These are phyloP conservation scores for Erythrolamprus reginae DNA, from an alignment of 2,113 vertebrate genomes.

Conservation along the genomic window DNA sequence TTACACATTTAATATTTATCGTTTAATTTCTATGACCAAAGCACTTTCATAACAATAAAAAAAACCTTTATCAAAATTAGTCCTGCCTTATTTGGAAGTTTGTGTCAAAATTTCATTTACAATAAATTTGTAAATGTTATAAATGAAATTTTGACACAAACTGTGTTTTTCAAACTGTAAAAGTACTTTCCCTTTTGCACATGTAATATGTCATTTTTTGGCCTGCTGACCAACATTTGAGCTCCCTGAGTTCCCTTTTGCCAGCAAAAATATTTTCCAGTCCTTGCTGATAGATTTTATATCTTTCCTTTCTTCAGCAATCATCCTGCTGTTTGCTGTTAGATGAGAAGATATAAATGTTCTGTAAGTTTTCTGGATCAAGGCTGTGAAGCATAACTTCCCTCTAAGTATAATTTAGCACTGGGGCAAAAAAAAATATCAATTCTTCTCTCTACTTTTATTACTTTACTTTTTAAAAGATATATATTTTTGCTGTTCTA, in stretches of 20 bases:
- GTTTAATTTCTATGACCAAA: slow-evolving; percentile 1
- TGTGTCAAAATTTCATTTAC: background rate
- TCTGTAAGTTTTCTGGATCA: background rate
- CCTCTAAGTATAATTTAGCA: background rate
- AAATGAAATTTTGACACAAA: background rate
- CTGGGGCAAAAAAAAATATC: background rate
- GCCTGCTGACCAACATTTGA: background rate
- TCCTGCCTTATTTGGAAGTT: background rate
- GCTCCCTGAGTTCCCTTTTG: background rate
- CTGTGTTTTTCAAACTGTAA: background rate
- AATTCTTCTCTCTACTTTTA: background rate
- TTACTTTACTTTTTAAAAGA: background rate
- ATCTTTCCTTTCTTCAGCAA: background rate
- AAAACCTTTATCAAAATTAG: background rate
- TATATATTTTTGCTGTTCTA: background rate
- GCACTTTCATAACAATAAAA: background rate
- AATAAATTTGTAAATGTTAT: background rate
- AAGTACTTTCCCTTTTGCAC: background rate
- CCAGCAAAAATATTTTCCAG: background rate
- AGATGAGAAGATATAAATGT: background rate
- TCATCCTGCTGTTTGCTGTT: background rate
- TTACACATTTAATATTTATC: slow-evolving; percentile 2
- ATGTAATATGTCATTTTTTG: background rate
- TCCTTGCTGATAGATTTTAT: background rate
- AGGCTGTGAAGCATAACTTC: background rate